These are phyloP conservation scores for Sinella curviseta DNA, from an alignment of 1,140 invertebrate species.

Conservation along the genomic window DNA sequence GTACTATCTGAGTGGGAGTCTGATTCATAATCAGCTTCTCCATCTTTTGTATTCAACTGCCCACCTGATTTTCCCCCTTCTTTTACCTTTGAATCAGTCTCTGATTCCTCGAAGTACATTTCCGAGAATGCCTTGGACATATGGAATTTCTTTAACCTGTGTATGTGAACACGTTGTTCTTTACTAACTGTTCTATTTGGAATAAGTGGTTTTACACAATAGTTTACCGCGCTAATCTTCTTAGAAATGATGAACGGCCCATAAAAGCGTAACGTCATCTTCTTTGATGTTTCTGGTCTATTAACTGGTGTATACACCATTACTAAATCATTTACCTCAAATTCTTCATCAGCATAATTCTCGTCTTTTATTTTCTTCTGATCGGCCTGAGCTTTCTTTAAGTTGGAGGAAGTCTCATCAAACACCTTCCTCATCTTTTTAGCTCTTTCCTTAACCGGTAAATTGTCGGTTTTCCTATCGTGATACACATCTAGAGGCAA, in stretches of 20 bases:
- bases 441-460: neutral
- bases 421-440: neutral
- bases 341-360: neutral
- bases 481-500: neutral
- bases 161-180: neutral
- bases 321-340: neutral
- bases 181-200: neutral
- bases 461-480: neutral
- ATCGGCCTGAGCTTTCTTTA: neutral
- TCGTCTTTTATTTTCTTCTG: neutral
- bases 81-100: neutral
- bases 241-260: neutral
- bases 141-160: neutral
- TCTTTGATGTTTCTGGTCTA: neutral
- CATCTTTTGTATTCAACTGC: too few species aligned
- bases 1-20: too few species aligned
- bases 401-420: neutral
- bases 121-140: neutral
- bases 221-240: neutral
- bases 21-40: neutral
- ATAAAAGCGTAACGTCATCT: neutral
- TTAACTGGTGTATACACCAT: neutral
- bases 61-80: neutral
- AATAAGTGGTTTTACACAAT: neutral
- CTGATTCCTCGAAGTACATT: neutral